Conservation (phyloP, 2,888 invertebrate genomes). For the Sinodicranocentrus sp. region DNA sequence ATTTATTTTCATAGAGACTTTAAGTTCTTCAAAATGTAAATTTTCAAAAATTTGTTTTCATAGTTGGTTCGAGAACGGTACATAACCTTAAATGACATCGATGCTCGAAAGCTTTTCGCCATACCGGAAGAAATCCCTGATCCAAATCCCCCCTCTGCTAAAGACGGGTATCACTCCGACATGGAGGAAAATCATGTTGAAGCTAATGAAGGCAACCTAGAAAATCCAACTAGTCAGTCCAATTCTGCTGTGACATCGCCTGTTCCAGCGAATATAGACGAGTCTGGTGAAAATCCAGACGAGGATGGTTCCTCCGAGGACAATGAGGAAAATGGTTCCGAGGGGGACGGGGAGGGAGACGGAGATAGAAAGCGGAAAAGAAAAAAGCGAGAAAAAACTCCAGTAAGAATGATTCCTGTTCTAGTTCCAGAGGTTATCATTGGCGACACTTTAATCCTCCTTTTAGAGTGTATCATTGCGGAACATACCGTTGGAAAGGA, state of each 20-base stretch:
- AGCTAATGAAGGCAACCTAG: neutral
- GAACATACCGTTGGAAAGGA: neutral
- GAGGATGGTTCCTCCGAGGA: conserved; percentile 15
- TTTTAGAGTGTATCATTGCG: conserved; percentile 68
- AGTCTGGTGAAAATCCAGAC: conserved; percentile 8
- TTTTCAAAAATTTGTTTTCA: neutral
- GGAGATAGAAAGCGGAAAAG: conserved; percentile 13
- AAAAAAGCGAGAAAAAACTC: conserved; percentile 11
- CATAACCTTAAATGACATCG: conserved; percentile 70
- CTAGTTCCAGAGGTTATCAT: conserved; percentile 66
- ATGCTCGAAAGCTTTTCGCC: conserved; percentile 71
- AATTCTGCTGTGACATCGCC: too few relatives aligned
- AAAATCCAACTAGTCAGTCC: neutral
- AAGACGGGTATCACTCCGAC: neutral
- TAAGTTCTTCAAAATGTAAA: neutral
- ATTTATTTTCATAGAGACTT: neutral
- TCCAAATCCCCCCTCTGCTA: conserved; percentile 37
- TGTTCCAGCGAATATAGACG: neutral
- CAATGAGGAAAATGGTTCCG: conserved; percentile 25
- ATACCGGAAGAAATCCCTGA: conserved; percentile 73
- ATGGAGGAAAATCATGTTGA: conserved; percentile 18
- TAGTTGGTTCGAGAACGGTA: conserved; percentile 73
- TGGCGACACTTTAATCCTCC: conserved; percentile 73
- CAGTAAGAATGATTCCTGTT: conserved; percentile 67
- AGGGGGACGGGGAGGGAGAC: conserved; percentile 13